phyloP scores from a whole-genome alignment of 2,888 invertebrate species.

The Gortyna flavago region DNA sequence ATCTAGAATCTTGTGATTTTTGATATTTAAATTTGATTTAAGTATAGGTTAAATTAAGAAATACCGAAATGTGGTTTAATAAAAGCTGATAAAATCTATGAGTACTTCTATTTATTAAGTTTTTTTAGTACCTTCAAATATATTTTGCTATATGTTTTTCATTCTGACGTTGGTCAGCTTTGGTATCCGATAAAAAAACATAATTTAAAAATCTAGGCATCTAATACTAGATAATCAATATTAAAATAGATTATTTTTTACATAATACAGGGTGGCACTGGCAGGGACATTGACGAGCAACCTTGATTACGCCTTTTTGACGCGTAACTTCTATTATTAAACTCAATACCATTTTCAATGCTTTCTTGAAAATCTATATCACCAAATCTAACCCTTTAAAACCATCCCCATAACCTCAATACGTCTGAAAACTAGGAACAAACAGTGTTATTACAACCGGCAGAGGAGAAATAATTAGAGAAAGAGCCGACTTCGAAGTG shows the following conservation, averaged over 20 bases:
- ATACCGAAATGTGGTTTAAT: slow-evolving; percentile 1
- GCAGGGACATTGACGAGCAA: too few species aligned
- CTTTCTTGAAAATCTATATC: slow-evolving; percentile 3
- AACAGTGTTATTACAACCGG: slow-evolving; percentile 60
- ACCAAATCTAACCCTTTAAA: slow-evolving; percentile 21
- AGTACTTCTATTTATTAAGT: slow-evolving; percentile 5
- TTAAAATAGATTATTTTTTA: background rate
- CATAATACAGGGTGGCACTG: too few species aligned
- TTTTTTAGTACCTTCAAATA: slow-evolving; percentile 9
- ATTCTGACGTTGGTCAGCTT: background rate
- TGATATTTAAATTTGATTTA: too few species aligned
- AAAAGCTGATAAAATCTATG: slow-evolving; percentile 27
- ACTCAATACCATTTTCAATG: background rate
- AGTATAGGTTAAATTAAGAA: slow-evolving; percentile 7
- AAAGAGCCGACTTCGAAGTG: slow-evolving; percentile 82
- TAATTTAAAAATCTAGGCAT: background rate
- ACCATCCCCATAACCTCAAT: slow-evolving; percentile 49
- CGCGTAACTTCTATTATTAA: too few species aligned
- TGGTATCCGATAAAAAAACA: background rate
- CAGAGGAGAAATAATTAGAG: slow-evolving; percentile 86
- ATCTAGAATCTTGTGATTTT: slow-evolving; percentile 21
- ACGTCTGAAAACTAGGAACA: slow-evolving; percentile 59
- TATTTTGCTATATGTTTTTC: background rate
- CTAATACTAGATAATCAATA: background rate
- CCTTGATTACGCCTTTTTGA: too few species aligned